Base-by-base conservation (phyloP, 2,888 invertebrate species). In the Erebia ligea region DNA sequence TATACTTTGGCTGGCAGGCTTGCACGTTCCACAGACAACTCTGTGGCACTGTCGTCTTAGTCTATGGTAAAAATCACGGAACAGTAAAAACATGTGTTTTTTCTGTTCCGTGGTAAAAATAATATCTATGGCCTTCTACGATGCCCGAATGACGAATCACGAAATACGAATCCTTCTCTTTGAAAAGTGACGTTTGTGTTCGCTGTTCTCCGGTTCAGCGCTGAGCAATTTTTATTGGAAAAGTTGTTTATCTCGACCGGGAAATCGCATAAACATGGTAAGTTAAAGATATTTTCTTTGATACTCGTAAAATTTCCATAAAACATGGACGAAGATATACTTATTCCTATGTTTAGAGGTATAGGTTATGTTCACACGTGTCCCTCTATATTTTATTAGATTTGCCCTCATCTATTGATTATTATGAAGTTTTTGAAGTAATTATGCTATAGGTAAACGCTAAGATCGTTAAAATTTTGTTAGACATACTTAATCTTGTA, bases 201-300 rank as follows among this genome's bases (percentile, higher is more conserved):
- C 82, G 88, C 86, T 84, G 91, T 89, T 82, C 87, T 90, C 96
- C 96, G 97, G 97, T 97, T 97, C 97, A 97, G 97, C 97, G 97
- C 97, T 97, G 97, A 94, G 96, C 97, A 95, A 95, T 95, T 95
- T 94, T 85, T 85, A 71, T 76, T 78, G 81, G 81, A 84, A 86
- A 94, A 95, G 94, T 95, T 95, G 97, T 96, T 96, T 96, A 97
- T 88, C 97, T 97, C 97, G 97, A 96, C 97, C 97, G 96, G 95
- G 89, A 93, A 94, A 88, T 85, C 85, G 84, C 86, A 88, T 79
- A 78, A 94, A 89, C 83, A 95, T 96, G 95, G 95, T 95, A 90
- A 93, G 86, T 79, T 70, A 74, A 50, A 2, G 17, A 0, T 71
- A 25, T 3, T 67, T 40, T 57, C n/a, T 9, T 6, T 58, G 25